Evolutionary conservation across 53 echinoderm and acorn worm genomes (phyloP), one percentile per base, ranked within the genome.

Genomic region (Temnopleurus reevesii): DNA sequence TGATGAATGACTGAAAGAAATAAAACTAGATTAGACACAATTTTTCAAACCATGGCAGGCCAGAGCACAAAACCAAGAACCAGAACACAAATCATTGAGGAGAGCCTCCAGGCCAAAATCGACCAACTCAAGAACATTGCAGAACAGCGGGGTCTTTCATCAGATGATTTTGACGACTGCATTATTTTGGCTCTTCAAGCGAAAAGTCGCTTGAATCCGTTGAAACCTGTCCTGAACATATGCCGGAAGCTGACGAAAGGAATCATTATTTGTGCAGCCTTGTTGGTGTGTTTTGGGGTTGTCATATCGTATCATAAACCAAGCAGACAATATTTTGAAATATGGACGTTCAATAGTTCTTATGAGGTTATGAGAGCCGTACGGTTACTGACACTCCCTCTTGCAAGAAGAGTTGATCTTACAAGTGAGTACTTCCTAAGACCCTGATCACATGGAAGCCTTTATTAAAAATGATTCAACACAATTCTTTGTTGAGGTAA

Each of bases 161-260:
- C n/a, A 12, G 28, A 41, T 2, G 86, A 85, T 8, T 60, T 85
- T 44, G 86, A 85, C 58, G 43, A 41, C 45, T 83, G 83, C 33
- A 55, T 83, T 28, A 36, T 83, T n/a, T 23, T 23, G 12, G 25
- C 86, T 2, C 60, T 85, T 8, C 27, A 4, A 15, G 79, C 79
- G 1, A 45, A 30, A 36, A 59, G 23, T 25, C 53, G 29, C 1
- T 6, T 13, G 12, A 24, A 24, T 17, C 81, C 17, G 4, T 12
- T 27, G 1, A 55, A 23, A n/a, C 3, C 18, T 4, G 55, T 21
- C 30, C 5, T 6, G 0, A 55, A 36, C 29, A 28, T 55, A 12
- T 83, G 83, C 30, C 8, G 34, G 23, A 55, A 83, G 19, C 56
- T 83, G 12, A 47, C 79, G 17, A 55, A 56, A 55, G 83, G 13